Percentiles rank a stretch among this genome's conserved stretches.
These are phyloP conservation scores for Lasioglossum baleicum DNA, from an alignment of 1,140 invertebrate species.

Conservation along the genomic window DNA sequence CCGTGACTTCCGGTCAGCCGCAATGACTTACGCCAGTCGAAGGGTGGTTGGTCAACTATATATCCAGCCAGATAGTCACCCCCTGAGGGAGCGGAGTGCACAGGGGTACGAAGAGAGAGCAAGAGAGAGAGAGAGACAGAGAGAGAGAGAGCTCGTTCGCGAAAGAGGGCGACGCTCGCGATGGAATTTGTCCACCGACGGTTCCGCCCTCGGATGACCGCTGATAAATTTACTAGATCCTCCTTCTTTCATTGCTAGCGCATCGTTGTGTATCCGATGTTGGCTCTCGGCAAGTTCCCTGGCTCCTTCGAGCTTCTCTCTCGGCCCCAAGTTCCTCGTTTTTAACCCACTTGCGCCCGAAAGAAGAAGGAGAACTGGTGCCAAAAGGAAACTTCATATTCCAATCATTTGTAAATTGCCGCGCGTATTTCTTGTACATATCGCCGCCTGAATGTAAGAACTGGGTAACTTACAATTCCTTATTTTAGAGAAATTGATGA, in stretches of 20 bases:
- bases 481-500: too few relatives aligned
- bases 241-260: constrained; percentile 45
- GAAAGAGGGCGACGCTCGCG: constrained; percentile 70
- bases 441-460: too few relatives aligned
- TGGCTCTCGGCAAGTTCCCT: too few relatives aligned
- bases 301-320: too few relatives aligned
- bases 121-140: constrained; percentile 35
- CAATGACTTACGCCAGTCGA: constrained; percentile 73
- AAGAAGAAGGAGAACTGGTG: too few relatives aligned
- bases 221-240: constrained; percentile 74
- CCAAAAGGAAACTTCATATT: too few relatives aligned
- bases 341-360: too few relatives aligned
- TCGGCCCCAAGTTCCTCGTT: too few relatives aligned
- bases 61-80: constrained; percentile 30
- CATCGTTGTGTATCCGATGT: background rate
- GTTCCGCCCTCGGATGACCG: constrained; percentile 72
- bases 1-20: constrained; percentile 75
- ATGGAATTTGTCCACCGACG: constrained; percentile 72
- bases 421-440: too few relatives aligned
- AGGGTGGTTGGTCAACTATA: constrained; percentile 40
- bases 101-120: too few relatives aligned
- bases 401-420: too few relatives aligned
- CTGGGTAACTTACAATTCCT: too few relatives aligned
- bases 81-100: background rate
- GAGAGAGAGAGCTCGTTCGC: constrained; percentile 45